Evolutionary conservation across 2,888 invertebrate genomes (phyloP), one percentile per base, ranked within the genome.

Genomic region (Abrostola triplasia): DNA sequence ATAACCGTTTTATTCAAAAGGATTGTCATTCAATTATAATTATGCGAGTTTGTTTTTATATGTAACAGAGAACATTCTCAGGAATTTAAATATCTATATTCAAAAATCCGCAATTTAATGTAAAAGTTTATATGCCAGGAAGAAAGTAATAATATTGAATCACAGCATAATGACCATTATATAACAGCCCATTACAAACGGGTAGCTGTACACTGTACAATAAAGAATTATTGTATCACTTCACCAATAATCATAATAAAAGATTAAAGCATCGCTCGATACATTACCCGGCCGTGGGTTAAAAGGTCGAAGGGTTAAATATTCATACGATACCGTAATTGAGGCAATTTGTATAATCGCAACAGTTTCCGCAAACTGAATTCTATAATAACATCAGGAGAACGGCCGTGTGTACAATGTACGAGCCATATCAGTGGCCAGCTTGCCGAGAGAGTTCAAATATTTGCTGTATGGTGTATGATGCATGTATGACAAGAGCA

Each of bases 301-400:
- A 77, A 68, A 78, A 80, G 81, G 69, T 68, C 67, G 67, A 66
- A 67, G 75, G 83, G 79, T 81, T 78, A 76, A 81, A 79, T 84
- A 84, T 83, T 82, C 82, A 82, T 83, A 75, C 62, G 73, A 64
- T 41, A 59, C 74, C 76, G 79, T 84, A 83, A 84, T 83, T 76
- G 80, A 69, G 69, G 76, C 81, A 75, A 84, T 84, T 84, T 80
- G 84, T 83, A 83, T 84, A 83, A 84, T 80, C 79, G 80, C 68
- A 64, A 75, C 72, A 69, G 82, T 76, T 70, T 77, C 75, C 68
- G 73, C 70, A 77, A 70, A 78, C 73, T 73, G 72, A 76, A 79
- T 74, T 74, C 75, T 78, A 75, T 78, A 75, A 78, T 78, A 76
- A 75, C 76, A 70, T 65, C 59, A 57, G 58, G 59, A 42, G 62